Conservation (phyloP, 2,113 vertebrate species). For the Polyodon spathula region DNA sequence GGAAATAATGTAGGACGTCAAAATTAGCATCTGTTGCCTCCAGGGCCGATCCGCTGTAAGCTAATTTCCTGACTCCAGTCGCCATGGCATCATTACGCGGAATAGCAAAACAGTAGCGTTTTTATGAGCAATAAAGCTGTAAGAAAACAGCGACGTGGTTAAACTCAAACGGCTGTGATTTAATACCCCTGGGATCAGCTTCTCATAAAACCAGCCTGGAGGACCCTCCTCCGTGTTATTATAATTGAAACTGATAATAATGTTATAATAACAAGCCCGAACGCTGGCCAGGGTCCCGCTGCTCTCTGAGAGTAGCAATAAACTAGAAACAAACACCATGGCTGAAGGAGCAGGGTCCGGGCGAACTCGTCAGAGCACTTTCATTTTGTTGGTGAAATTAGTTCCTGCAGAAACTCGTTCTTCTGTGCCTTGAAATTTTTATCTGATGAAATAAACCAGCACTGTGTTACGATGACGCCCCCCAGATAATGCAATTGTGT, state of each 20-base stretch:
- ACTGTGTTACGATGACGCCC: no score
- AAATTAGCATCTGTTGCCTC: slow-evolving; percentile 40
- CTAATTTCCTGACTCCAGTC: slow-evolving; percentile 50
- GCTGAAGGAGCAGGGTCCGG: slow-evolving; percentile 18
- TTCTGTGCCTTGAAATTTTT: not conserved
- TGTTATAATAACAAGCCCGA: slow-evolving; percentile 38
- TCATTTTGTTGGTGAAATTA: slow-evolving; percentile 31
- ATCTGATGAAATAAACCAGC: no score
- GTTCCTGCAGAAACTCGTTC: not conserved
- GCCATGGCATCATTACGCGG: slow-evolving; percentile 54
- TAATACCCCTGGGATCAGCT: slow-evolving; percentile 56
- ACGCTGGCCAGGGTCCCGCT: slow-evolving; percentile 18
- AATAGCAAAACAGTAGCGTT: slow-evolving; percentile 67
- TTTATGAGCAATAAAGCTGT: slow-evolving; percentile 52
- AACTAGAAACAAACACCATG: slow-evolving; percentile 46
- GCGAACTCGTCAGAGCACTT: slow-evolving; percentile 22
- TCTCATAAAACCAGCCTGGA: slow-evolving; percentile 35
- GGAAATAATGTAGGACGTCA: slow-evolving; percentile 37
- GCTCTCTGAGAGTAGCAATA: slow-evolving; percentile 37
- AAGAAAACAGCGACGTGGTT: slow-evolving; percentile 38
- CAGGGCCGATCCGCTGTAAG: slow-evolving; percentile 34
- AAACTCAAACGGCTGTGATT: slow-evolving; percentile 39
- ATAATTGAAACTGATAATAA: slow-evolving; percentile 53
- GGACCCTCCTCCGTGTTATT: slow-evolving; percentile 27
- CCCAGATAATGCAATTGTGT: not conserved